phyloP scores from a whole-genome alignment of 53 echinoderm and acorn worm species.

The Glandiceps talaboti region DNA sequence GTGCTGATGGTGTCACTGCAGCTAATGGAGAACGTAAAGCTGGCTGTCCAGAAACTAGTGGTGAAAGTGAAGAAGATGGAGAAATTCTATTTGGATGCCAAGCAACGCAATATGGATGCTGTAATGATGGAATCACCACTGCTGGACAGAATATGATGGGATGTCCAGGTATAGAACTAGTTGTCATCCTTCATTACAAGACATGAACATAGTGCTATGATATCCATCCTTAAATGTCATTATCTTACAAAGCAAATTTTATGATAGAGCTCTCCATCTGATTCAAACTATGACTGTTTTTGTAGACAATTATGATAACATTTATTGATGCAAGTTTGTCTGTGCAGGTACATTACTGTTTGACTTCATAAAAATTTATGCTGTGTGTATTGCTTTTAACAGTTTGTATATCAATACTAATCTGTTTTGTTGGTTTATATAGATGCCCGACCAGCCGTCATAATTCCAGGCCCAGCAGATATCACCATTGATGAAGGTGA shows the following conservation, averaged over 20 bases:
- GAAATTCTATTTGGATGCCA: constrained; percentile 21
- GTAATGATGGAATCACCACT: constrained; percentile 37
- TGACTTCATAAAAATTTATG: too few relatives aligned
- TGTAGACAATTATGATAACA: too few relatives aligned
- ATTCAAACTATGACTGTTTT: too few relatives aligned
- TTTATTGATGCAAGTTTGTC: too few relatives aligned
- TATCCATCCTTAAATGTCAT: too few relatives aligned
- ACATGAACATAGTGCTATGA: too few relatives aligned
- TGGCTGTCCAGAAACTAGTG: neutral
- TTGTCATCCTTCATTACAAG: too few relatives aligned
- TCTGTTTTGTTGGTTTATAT: neutral
- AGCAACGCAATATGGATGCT: constrained; percentile 43
- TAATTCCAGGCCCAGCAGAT: constrained; percentile 21
- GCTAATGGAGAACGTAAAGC: neutral
- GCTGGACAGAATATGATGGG: constrained; percentile 13
- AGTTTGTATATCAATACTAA: too few relatives aligned
- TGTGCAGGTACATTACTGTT: too few relatives aligned
- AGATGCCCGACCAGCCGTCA: constrained; percentile 20
- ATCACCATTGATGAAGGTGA: constrained; percentile 19
- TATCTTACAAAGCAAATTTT: too few relatives aligned
- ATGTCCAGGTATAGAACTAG: constrained; percentile 44
- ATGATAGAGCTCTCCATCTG: too few relatives aligned
- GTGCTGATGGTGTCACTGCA: constrained; percentile 18
- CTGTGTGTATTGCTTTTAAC: too few relatives aligned
- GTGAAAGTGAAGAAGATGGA: neutral